Evolutionary conservation across 92 coral and sea anemone genomes (phyloP).

Genomic region (Parazoanthus atlanticus): DNA sequence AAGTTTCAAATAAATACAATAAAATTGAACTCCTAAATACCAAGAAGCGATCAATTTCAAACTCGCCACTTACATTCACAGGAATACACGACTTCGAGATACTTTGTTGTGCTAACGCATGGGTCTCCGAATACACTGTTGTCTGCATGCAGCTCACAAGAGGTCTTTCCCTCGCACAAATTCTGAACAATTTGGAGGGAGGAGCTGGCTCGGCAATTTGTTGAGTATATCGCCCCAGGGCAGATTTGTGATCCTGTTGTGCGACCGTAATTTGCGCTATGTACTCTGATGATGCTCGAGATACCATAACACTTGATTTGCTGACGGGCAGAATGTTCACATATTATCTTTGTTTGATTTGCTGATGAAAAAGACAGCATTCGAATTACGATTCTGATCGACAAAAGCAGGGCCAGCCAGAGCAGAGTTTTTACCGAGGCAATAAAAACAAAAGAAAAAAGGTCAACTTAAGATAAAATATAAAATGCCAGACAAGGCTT

Average conservation of each 20-base stretch:
- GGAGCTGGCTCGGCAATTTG: background rate
- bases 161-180: background rate
- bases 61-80: slow-evolving; percentile 5
- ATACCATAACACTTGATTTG: background rate
- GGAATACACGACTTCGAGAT: background rate
- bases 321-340: background rate
- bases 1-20: too few species aligned
- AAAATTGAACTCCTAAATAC: too few species aligned
- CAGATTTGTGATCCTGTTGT: background rate
- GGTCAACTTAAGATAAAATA: too few species aligned
- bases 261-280: slow-evolving; percentile 34
- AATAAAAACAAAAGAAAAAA: too few species aligned
- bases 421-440: too few species aligned
- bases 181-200: background rate
- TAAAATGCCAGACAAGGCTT: too few species aligned
- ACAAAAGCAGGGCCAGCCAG: too few species aligned
- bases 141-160: background rate
- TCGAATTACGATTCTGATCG: background rate
- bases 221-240: background rate
- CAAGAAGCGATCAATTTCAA: background rate
- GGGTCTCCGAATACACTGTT: slow-evolving; percentile 29
- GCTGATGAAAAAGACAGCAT: background rate
- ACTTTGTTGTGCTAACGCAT: background rate
- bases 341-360: slow-evolving; percentile 9
- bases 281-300: background rate